Conservation (phyloP, 2,888 invertebrate genomes). For the Eilema caniola region DNA sequence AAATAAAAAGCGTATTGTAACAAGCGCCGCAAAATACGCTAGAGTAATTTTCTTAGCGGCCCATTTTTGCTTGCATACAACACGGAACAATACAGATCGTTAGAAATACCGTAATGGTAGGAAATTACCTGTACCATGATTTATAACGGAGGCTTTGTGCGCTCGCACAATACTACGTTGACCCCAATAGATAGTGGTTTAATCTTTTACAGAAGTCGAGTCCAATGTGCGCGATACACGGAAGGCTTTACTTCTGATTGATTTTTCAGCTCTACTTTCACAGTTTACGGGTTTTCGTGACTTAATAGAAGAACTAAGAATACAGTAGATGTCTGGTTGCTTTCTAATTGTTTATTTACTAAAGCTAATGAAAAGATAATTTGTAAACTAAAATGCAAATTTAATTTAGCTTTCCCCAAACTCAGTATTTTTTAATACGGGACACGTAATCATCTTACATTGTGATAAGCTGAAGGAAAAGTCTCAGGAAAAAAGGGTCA, state of each 20-base stretch:
- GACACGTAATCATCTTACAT: no score
- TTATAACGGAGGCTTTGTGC: conserved; percentile 69
- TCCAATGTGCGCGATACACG: conserved; percentile 43
- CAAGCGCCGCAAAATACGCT: conserved; percentile 39
- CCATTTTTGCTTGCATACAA: conserved; percentile 56
- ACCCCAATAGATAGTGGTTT: conserved; percentile 72
- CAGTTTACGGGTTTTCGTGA: conserved; percentile 16
- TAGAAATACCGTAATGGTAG: conserved; percentile 74
- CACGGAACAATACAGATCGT: conserved; percentile 73
- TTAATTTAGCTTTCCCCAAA: no score
- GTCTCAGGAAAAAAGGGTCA: no score
- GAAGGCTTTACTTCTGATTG: conserved; percentile 40
- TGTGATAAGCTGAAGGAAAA: no score
- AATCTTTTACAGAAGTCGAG: conserved; percentile 62
- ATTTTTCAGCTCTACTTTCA: conserved; percentile 28
- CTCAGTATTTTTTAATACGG: no score
- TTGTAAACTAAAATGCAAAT: no score
- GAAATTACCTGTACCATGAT: conserved; percentile 80
- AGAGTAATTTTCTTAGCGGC: conserved; percentile 44
- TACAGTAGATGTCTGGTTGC: no score
- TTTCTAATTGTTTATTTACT: no score
- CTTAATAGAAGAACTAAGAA: conserved; percentile 3
- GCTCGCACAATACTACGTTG: conserved; percentile 64
- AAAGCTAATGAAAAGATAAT: no score
- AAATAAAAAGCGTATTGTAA: not conserved